phyloP scores from a whole-genome alignment of 2,113 vertebrate species.

The Mastomys coucha region DNA sequence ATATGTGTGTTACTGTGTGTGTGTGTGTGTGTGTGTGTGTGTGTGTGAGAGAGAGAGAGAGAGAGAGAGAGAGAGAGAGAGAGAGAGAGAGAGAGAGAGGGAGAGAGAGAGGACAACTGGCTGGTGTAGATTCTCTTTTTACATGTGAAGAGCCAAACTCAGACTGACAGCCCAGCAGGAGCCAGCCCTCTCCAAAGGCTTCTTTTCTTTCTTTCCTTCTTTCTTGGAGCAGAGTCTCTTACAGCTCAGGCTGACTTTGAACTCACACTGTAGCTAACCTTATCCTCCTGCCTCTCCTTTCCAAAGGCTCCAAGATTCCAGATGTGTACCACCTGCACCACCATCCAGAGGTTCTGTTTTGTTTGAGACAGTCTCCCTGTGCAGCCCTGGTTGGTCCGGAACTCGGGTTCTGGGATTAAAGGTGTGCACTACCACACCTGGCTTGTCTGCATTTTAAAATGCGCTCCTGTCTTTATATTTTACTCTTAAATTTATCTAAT shows the following conservation, averaged over 20 bases:
- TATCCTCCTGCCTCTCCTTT: neutral
- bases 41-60: no score
- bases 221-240: neutral
- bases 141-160: neutral
- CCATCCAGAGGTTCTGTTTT: neutral
- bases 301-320: neutral
- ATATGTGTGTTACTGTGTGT: neutral
- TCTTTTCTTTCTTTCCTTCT: neutral
- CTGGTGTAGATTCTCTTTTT: neutral
- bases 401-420: neutral
- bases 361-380: neutral
- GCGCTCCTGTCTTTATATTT: neutral
- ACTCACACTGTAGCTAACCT: neutral
- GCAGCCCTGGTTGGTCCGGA: neutral
- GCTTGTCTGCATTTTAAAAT: neutral
- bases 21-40: neutral
- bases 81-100: no score
- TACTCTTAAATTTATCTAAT: neutral
- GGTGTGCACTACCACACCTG: neutral
- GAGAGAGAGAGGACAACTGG: neutral
- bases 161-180: neutral
- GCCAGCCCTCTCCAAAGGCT: neutral
- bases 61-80: no score
- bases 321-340: neutral
- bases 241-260: neutral